Base-by-base conservation (phyloP, 2,113 vertebrate genomes). In the Chaenocephalus aceratus region DNA sequence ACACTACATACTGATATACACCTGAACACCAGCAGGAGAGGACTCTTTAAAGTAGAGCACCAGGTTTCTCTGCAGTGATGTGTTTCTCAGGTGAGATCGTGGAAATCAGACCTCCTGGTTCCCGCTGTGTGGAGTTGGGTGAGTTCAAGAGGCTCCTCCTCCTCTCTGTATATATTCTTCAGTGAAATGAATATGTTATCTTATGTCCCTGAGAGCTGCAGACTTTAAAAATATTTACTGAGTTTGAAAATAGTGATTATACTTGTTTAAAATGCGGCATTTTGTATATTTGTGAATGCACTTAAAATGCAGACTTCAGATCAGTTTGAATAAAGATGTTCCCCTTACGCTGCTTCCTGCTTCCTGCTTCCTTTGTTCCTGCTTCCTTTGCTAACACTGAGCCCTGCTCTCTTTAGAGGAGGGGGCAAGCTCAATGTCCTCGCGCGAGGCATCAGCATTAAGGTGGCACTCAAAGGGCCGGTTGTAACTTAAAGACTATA, bases 171-270 rank as follows among this genome's bases (percentile, higher is more conserved):
- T 94, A 87, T 92, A 88, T 86, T 94, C 0, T 94, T 80, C 66
- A 76, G 74, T 87, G 79, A 84, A 85, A 85, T 93, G 88, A 89
- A 30, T 90, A 90, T 92, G 91, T 91, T 88, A 92, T 91, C 53
- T n/a, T n/a, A 91, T 80, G 91, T 94, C 92, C 91, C 92, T 95
- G 90, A 92, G 87, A 90, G 84, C 87, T 91, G 85, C 88, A 53
- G 71, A 46, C n/a, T 86, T 83, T 89, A 60, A 72, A 84, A 84
- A 84, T 80, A 92, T 91, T 88, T 88, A 88, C 85, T 60, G 63
- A 86, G 85, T 52, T 41, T 41, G 0, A 56, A 61, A 84, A 57
- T 63, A 73, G 36, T 6, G 36, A 80, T 48, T 83, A 56, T 86
- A 84, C 63, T 77, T 89, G 86, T 87, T 63, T 7, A 83, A 85